Evolutionary conservation across 2,797 vertebrate species (phyloP), one percentile per base, ranked within the genome.

Genomic region (Acridotheres tristis): DNA sequence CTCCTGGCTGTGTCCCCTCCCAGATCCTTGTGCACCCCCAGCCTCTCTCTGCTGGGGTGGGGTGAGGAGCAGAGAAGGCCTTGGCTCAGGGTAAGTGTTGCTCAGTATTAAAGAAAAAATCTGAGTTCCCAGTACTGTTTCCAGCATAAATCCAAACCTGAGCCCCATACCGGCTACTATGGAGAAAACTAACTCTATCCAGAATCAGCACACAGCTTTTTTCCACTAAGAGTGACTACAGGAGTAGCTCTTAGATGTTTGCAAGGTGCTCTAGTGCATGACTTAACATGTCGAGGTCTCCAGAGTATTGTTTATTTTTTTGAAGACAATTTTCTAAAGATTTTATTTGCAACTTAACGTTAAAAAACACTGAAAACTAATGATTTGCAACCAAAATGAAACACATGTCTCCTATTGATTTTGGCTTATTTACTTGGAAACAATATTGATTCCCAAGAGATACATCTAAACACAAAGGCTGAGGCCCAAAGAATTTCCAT

Each of bases 351-450:
- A 94, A 62, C 92, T 93, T 97, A 65, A 94, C 51, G 57, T 93
- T 97, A 87, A 94, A 78, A 97, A 97, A 96, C 84, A 96, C 88
- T 88, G 89, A 88, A 94, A 95, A 92, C 62, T 94, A 97, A 97
- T 96, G 89, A 98, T 97, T 96, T 97, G 81, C 91, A 97, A 97
- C 82, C 85, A 97, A 97, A 97, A 94, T 94, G 62, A 97, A 98
- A 94, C 91, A 92, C 91, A 74, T 79, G 80, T 91, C 90, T 94
- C 58, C 26, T 94, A 98, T 97, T 95, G 98, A 98, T 98, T 98
- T 97, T 93, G 54, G 14, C 98, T 98, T 97, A 97, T 97, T 97
- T 97, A 96, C 97, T 98, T 97, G 94, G 97, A 97, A 97, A 96
- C 96, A 96, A 88, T 97, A 98, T 97, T 89, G 97, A 98, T 97